Evolutionary conservation across 2,113 vertebrate species (phyloP), one percentile per base, ranked within the genome.

Genomic region (Girardinichthys multiradiatus): DNA sequence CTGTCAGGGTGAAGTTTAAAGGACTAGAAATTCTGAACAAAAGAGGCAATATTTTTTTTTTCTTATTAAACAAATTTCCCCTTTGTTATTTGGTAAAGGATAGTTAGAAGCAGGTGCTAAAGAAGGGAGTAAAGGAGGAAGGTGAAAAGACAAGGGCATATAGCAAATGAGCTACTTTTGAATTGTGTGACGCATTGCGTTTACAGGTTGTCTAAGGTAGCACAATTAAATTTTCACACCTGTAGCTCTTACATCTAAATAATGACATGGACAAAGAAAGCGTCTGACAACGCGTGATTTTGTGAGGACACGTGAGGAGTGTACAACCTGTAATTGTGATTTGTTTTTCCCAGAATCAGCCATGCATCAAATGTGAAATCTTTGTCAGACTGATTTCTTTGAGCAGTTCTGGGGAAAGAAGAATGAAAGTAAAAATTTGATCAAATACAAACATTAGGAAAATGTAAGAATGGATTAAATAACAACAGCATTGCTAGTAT

Each of bases 11-110:
- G 39, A 64, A 7, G 24, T 45, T 30, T 70, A 8, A 17, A 42
- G 24, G 26, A 48, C 62, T 30, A 61, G 64, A 57, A 12, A 21
- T 42, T 70, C 84, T 59, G 68, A 48, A 86, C 21, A 35, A 72
- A 33, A 72, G 72, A 58, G 58, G 77, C 30, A 75, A 85, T 74
- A 72, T 57, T 79, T 84, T 82, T 39, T 8, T 39, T 39, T 77
- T 77, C 48, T 79, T 84, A 37, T 80, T 87, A 72, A 77, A 67
- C 4, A 30, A 74, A 79, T 48, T 74, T 60, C 77, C 62, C 42
- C 14, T 45, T 45, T 54, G 19, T 7, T 71, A 79, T 68, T 30
- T 67, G 70, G 72, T 75, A 76, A 82, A 58, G 12, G 61, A 82
- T 26, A 61, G 72, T 76, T 21, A 68, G 62, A 60, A 61, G 61